phyloP scores from a whole-genome alignment of 2,888 invertebrate genomes.

The Agrenia bidenticulata region DNA sequence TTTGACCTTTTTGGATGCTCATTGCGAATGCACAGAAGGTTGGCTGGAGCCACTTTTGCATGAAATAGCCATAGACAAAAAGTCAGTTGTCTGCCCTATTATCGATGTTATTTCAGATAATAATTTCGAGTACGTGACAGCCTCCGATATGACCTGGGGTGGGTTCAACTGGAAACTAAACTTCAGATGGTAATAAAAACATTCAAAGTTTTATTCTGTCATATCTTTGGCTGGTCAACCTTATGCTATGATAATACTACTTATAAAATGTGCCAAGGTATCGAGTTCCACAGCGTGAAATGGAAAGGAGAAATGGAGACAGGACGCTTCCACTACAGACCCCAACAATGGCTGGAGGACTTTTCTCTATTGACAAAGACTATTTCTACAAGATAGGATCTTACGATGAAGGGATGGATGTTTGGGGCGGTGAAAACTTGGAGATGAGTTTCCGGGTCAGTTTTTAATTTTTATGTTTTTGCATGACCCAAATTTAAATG shows the following conservation, averaged over 20 bases:
- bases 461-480: constrained; percentile 55
- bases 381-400: constrained; percentile 98
- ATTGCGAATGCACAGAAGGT: constrained; percentile 98
- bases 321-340: constrained; percentile 88
- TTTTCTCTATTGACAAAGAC: constrained; percentile 77
- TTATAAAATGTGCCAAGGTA: constrained; percentile 71
- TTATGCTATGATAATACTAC: background rate
- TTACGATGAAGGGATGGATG: constrained; percentile 99
- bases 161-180: constrained; percentile 91
- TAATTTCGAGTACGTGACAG: constrained; percentile 97
- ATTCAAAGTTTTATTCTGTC: constrained; percentile 24
- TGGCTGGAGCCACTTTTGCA: constrained; percentile 95
- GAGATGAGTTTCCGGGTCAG: constrained; percentile 66
- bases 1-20: constrained; percentile 95
- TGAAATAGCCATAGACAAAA: constrained; percentile 87
- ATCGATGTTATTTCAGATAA: constrained; percentile 99
- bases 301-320: constrained; percentile 89
- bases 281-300: constrained; percentile 94
- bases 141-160: constrained; percentile 99
- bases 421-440: constrained; percentile 78
- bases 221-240: background rate
- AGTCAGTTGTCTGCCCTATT: constrained; percentile 94
- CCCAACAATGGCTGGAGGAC: constrained; percentile 94
- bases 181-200: constrained; percentile 81
- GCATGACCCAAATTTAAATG: background rate